Base-by-base conservation (phyloP, 2,888 invertebrate genomes). In the Melinopterus prodromus region DNA sequence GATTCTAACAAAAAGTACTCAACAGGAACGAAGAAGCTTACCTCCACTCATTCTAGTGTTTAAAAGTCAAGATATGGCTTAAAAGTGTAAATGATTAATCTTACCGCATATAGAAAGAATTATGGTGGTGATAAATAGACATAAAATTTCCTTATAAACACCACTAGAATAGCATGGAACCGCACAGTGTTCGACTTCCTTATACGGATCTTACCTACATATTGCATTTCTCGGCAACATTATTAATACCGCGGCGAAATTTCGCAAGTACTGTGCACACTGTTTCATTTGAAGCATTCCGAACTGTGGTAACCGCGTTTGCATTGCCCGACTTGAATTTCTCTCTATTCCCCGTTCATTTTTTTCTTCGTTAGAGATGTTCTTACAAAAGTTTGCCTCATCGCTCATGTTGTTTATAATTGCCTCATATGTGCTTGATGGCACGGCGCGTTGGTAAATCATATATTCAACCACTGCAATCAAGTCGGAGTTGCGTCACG, bases 321-420 rank as follows among this genome's bases (percentile, higher is more conserved):
- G 53, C 53, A 53, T 53, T 53, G 53, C 53, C 53, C 53, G 53
- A 53, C 53, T 9, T 9, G 53, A 53, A 53, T 9, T 53, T 53
- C 53, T 53, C 7, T 53, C 26, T 2, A 26, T 26, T 26, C 1
- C 53, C 53, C 53, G 53, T 53, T 53, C 53, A 53, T 53, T 53
- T 53, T n/a, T 53, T 53, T 53, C 53, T 12, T 53, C 53, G 5
- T 53, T 6, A 12, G 53, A 53, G 53, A 53, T 53, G 53, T 12
- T 53, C 53, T 53, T 53, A 53, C 53, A 53, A 53, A 53, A 53
- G 53, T 53, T 53, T 53, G 53, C 53, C 53, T 53, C 53, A 53
- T 53, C 53, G 53, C 53, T 53, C 53, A 53, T 53, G 53, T 12
- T 53, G 53, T 53, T 53, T 53, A 53, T 53, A 53, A 53, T 53